phyloP scores from a whole-genome alignment of 2,113 vertebrate genomes.

The Phaethon lepturus region DNA sequence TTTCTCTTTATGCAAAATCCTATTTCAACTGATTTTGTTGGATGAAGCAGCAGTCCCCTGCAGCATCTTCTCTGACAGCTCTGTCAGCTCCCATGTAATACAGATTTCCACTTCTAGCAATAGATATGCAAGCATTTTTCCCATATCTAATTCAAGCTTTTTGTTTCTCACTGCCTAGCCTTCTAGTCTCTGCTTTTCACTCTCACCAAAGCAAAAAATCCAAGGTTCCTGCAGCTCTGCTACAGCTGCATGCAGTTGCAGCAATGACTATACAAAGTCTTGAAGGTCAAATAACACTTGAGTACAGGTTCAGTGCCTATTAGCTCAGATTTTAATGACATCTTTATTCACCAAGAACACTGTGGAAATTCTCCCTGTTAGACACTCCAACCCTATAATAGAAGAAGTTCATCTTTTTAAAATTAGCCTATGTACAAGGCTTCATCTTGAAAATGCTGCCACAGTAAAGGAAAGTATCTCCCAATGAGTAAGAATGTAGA shows the following conservation, averaged over 20 bases:
- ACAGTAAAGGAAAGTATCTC: background rate
- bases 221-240: background rate
- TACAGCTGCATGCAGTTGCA: background rate
- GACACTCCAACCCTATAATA: background rate
- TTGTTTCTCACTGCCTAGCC: background rate
- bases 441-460: background rate
- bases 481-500: background rate
- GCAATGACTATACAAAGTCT: background rate
- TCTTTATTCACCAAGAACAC: background rate
- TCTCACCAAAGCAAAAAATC: background rate
- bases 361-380: background rate
- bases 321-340: constrained; percentile 7
- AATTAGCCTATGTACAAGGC: background rate
- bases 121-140: background rate
- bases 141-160: background rate
- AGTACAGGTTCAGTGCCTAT: background rate
- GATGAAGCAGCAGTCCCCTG: background rate
- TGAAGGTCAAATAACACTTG: constrained; percentile 23
- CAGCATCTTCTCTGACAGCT: background rate
- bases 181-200: background rate
- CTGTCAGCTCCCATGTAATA: background rate
- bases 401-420: background rate
- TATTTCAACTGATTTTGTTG: background rate
- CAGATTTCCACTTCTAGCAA: background rate
- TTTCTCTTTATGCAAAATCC: background rate